Evolutionary conservation across 2,113 vertebrate genomes (phyloP).

Genomic region (Gavia stellata): DNA sequence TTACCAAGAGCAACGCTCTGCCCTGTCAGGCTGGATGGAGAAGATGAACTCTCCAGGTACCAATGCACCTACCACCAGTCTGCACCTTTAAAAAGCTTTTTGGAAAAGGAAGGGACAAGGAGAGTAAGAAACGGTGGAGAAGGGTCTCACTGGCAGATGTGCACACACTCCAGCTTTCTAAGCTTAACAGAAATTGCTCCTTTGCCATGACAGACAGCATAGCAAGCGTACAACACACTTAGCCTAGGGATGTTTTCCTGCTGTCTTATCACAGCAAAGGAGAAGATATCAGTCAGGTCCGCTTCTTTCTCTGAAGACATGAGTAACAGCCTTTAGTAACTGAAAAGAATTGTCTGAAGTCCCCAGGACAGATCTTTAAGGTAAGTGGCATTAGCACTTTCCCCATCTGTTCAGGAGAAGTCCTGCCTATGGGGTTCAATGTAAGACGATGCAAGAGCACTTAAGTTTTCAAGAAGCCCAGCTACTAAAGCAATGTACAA

Average conservation of each 20-base stretch:
- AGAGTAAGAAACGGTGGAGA: not conserved
- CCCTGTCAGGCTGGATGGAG: not conserved
- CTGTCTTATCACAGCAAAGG: not conserved
- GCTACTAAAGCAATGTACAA: not conserved
- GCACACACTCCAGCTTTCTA: not conserved
- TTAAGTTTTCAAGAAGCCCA: not conserved
- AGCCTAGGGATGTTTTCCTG: not conserved
- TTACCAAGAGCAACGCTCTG: not conserved
- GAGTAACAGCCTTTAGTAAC: not conserved
- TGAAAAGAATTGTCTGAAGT: not conserved
- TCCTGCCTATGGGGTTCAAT: fast-evolving
- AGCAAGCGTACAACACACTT: fast-evolving
- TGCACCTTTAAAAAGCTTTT: not conserved
- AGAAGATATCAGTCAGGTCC: not conserved
- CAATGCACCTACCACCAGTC: fast-evolving
- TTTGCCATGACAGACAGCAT: not conserved
- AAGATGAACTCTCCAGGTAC: not conserved
- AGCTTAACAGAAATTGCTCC: not conserved
- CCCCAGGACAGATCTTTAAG: not conserved
- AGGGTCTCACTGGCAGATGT: not conserved
- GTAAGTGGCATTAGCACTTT: fast-evolving
- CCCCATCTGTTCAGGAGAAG: not conserved
- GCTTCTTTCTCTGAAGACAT: not conserved
- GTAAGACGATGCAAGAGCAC: not conserved
- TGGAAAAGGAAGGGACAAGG: not conserved